Evolutionary conservation across 2,797 vertebrate genomes (phyloP).

Genomic region (Leptoclinus maculatus): DNA sequence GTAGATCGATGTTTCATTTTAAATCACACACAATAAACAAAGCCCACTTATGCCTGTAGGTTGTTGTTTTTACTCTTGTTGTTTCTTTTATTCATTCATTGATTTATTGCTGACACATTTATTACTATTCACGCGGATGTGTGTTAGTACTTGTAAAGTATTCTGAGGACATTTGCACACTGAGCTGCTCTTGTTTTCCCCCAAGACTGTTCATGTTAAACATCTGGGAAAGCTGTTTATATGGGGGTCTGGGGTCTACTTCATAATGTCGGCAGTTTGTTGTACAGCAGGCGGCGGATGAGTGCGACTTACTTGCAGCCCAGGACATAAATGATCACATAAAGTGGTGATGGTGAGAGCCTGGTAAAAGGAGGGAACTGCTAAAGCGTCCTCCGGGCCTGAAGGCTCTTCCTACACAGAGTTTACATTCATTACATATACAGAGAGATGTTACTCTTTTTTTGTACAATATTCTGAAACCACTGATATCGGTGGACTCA

Average conservation of each 20-base stretch:
- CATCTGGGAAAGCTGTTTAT: conserved; percentile 46
- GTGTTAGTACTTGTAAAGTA: neutral
- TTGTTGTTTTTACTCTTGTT: neutral
- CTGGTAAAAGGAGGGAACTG: too few species aligned
- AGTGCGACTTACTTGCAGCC: conserved; percentile 29
- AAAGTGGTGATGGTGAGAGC: neutral
- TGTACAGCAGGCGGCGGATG: conserved; percentile 18
- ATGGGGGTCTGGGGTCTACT: conserved; percentile 40
- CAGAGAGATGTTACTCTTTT: neutral
- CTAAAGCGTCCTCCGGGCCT: neutral
- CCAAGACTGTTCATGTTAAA: conserved; percentile 17
- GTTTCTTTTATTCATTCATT: conserved; percentile 1
- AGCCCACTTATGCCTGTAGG: neutral
- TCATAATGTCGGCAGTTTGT: conserved; percentile 17
- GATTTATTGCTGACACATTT: neutral
- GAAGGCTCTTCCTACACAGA: neutral
- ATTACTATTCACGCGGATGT: neutral
- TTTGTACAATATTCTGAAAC: conserved; percentile 3
- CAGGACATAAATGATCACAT: conserved; percentile 19
- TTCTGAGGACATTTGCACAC: conserved; percentile 15
- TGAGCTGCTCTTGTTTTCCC: neutral
- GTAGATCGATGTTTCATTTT: conserved; percentile 34
- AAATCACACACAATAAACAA: conserved; percentile 16
- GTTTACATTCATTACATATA: conserved; percentile 2
- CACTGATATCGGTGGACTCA: neutral